Evolutionary conservation across 2,797 vertebrate genomes (phyloP).

Genomic region (Delichon dasypus): DNA sequence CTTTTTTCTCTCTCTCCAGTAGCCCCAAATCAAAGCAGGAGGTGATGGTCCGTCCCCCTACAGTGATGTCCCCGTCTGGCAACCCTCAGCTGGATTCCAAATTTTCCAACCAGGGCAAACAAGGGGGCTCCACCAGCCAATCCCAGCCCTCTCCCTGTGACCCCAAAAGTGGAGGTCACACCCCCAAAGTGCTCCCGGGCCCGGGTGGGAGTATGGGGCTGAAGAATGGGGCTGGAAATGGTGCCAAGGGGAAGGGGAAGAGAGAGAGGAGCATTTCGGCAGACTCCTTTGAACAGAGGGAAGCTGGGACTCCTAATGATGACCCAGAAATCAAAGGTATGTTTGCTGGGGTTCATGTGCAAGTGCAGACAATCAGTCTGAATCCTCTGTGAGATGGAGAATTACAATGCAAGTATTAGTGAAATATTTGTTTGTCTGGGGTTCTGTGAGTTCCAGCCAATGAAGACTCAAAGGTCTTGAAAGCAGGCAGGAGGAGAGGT

Average conservation of each 20-base stretch:
- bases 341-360: background rate
- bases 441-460: background rate
- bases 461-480: background rate
- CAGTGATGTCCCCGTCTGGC: constrained; percentile 99
- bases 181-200: constrained; percentile 89
- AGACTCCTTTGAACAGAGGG: constrained; percentile 97
- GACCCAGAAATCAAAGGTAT: constrained; percentile 93
- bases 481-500: background rate
- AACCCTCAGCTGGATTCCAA: constrained; percentile 99
- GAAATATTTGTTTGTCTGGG: background rate
- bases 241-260: constrained; percentile 97
- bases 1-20: constrained; percentile 65
- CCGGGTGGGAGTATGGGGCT: constrained; percentile 93
- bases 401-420: background rate
- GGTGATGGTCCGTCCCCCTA: constrained; percentile 99
- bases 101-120: constrained; percentile 98
- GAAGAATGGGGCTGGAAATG: constrained; percentile 94
- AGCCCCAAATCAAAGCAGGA: constrained; percentile 99
- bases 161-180: constrained; percentile 89
- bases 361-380: background rate
- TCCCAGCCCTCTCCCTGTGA: constrained; percentile 97
- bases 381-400: background rate
- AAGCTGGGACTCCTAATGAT: constrained; percentile 90
- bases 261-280: constrained; percentile 96
- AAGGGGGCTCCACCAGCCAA: constrained; percentile 93